A percentile compares a stretch with the other conserved stretches of the same genome.
Conservation (phyloP, 2,797 vertebrate species). For the Anguilla megastoma region DNA sequence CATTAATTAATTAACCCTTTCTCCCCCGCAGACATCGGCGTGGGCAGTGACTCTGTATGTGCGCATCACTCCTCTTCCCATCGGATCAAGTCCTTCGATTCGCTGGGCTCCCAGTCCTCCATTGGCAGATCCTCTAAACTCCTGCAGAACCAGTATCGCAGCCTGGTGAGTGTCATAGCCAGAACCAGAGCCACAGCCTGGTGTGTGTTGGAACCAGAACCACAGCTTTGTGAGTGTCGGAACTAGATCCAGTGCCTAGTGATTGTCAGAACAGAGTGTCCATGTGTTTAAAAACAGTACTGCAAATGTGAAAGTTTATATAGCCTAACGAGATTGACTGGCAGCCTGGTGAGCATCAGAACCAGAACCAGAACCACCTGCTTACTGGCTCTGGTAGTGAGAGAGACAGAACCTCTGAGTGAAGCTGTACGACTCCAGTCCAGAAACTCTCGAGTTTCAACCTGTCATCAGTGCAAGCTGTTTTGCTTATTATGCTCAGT, state of each 20-base stretch:
- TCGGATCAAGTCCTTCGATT: slow-evolving; percentile 96
- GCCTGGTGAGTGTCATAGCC: slow-evolving; percentile 80
- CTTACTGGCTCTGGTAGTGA: no score
- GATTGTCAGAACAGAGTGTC: no score
- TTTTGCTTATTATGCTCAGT: no score
- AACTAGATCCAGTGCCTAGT: background rate
- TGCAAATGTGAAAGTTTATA: no score
- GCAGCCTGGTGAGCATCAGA: slow-evolving; percentile 86
- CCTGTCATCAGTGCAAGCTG: no score
- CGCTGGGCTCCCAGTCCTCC: slow-evolving; percentile 84
- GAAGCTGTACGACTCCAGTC: no score
- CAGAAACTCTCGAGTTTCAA: no score
- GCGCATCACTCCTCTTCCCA: slow-evolving; percentile 86
- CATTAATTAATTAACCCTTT: background rate
- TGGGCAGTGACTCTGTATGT: slow-evolving; percentile 92
- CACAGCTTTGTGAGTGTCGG: background rate
- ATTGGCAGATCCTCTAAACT: slow-evolving; percentile 88
- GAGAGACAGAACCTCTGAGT: no score
- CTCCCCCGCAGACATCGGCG: slow-evolving; percentile 81
- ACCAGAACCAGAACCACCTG: background rate
- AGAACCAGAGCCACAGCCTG: background rate
- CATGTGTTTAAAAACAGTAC: no score
- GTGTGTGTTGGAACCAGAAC: background rate
- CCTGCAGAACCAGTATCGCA: slow-evolving; percentile 93
- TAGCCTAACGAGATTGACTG: no score